phyloP scores from a whole-genome alignment of 37 sponge, comb jelly and placozoan species.

The Eunapius fragilis region DNA sequence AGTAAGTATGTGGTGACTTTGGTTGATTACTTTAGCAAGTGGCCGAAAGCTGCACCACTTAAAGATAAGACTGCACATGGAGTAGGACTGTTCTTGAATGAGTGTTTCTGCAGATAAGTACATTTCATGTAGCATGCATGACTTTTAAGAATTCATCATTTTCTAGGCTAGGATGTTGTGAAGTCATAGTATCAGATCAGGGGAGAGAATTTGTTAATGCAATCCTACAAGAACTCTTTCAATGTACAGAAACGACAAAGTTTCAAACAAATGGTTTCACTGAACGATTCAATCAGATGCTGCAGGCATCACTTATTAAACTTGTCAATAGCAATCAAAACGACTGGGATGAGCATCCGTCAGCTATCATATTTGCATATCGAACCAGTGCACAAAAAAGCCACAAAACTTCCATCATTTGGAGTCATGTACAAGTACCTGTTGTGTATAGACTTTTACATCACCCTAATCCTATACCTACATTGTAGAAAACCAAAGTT shows the following conservation, averaged over 20 bases:
- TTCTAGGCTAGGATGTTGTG: slow-evolving; percentile 24
- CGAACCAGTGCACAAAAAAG: slow-evolving; percentile 19
- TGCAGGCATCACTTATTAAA: slow-evolving; percentile 14
- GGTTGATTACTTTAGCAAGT: slow-evolving; percentile 43
- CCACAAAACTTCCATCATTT: slow-evolving; percentile 13
- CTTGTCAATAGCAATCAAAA: slow-evolving; percentile 28
- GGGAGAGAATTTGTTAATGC: slow-evolving; percentile 40
- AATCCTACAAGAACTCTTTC: slow-evolving; percentile 18
- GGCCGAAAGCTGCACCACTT: slow-evolving; percentile 40
- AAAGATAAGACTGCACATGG: slow-evolving; percentile 23
- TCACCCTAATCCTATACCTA: neutral
- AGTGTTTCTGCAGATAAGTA: slow-evolving; percentile 35
- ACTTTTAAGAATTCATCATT: neutral
- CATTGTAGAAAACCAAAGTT: neutral
- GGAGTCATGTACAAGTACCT: slow-evolving; percentile 2
- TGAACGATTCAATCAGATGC: slow-evolving; percentile 35
- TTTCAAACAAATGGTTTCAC: slow-evolving; percentile 40
- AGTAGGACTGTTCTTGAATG: slow-evolving; percentile 33
- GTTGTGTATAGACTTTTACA: neutral
- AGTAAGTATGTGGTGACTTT: slow-evolving; percentile 28
- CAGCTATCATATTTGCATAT: neutral
- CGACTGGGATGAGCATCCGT: slow-evolving; percentile 20
- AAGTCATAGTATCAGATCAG: slow-evolving; percentile 33
- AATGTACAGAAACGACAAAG: slow-evolving; percentile 15
- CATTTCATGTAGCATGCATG: neutral